Evolutionary conservation across 1,140 invertebrate species (phyloP), one percentile per base, ranked within the genome.

Genomic region (Subanguina moxae): DNA sequence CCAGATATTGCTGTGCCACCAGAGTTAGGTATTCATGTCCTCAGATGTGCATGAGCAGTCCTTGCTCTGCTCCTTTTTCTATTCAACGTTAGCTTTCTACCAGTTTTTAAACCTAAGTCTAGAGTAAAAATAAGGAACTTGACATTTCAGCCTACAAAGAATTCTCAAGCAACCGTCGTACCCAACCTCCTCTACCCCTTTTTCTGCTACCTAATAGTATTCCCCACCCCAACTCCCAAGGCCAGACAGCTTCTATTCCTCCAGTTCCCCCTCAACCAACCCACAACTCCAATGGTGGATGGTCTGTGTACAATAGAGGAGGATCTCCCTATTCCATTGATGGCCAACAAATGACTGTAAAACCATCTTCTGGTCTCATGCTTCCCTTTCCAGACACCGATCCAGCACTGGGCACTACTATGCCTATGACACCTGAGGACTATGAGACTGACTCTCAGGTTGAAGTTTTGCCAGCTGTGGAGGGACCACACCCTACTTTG

Each of bases 11-110:
- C 23, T 70, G 68, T 57, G 25, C 68, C 3, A 67, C 17, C 28
- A 21, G 68, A 70, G 38, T 70, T 23, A 25, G 68, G 1, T 48
- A 56, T 61, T 58, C 23, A n/a, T 70, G 68, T 46, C 65, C 68
- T 3, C 28, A 43, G 19, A 46, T 70, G 7, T 70, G 68, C 23
- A 17, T 28, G 5, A 43, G 1, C n/a, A 32, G 28, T 30, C 58
- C 58, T 8, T 61, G 58, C 58, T 32, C 19, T 8, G 28, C 19
- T 30, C 58, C 58, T 25, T 61, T 43, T 61, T 19, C 58, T 8
- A 61, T 61, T 61, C 27, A 61, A 61, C 27, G 58, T 61, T 25
- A 32, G 27, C 13, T 32, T 7, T 13, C 13, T 32, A 25, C 3
- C 19, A 25, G 23, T 58, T 11, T 45, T 45, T 52, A 15, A 19